phyloP scores from a whole-genome alignment of 37 sponge, comb jelly and placozoan species.

The Crambe crambe region DNA sequence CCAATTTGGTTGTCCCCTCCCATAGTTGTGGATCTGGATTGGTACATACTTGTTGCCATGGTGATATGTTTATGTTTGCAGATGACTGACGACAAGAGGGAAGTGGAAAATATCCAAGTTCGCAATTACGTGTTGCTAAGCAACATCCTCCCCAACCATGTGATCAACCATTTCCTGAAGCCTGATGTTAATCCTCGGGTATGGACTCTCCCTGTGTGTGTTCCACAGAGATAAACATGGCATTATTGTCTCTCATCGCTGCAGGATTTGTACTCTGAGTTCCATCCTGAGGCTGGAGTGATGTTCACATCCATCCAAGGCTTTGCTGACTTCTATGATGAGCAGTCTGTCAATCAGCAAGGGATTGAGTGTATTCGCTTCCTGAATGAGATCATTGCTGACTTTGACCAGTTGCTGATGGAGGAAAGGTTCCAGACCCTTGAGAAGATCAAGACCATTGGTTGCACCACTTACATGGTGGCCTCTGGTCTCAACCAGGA shows the following conservation, averaged over 20 bases:
- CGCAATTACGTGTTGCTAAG: constrained; percentile 38
- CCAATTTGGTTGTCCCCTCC: neutral
- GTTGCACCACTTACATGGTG: constrained; percentile 84
- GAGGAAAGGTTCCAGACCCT: constrained; percentile 42
- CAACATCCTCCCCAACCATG: constrained; percentile 76
- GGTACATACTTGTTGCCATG: neutral
- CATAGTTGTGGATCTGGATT: too few species aligned
- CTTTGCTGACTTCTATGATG: constrained; percentile 77
- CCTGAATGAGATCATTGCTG: constrained; percentile 78
- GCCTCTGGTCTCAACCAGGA: constrained; percentile 65
- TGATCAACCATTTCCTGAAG: constrained; percentile 66
- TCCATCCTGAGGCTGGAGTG: constrained; percentile 71
- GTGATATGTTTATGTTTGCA: neutral
- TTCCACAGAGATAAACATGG: too few species aligned
- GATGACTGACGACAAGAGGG: neutral
- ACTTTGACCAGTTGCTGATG: constrained; percentile 49
- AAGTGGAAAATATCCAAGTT: constrained; percentile 1
- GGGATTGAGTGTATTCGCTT: constrained; percentile 85
- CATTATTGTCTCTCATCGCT: neutral
- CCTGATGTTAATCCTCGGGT: constrained; percentile 26
- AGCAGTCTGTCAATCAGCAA: constrained; percentile 72
- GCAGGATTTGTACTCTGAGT: constrained; percentile 66
- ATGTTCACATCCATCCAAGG: constrained; percentile 91
- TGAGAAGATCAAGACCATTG: constrained; percentile 91
- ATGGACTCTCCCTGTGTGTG: neutral